Percentiles rank a stretch among this genome's conserved stretches.
Evolutionary conservation across 1,140 invertebrate species (phyloP).

Genomic region (Neodiprion lecontei): DNA sequence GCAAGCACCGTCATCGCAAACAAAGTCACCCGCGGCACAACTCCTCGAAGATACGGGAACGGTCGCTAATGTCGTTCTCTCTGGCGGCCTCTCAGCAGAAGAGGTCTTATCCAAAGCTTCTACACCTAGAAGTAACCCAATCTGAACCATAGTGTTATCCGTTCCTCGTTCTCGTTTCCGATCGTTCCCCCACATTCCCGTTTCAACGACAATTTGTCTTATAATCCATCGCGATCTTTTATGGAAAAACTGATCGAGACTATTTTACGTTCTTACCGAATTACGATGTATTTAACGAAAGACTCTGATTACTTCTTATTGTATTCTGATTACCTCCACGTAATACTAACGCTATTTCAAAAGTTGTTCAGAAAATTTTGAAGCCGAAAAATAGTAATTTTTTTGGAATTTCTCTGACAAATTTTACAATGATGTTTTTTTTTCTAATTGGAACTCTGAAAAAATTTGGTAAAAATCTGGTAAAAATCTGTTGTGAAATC

Average conservation of each 20-base stretch:
- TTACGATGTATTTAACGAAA: no score
- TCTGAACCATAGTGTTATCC: slow-evolving; percentile 47
- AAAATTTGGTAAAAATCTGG: no score
- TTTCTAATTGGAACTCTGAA: no score
- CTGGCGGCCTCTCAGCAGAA: slow-evolving; percentile 42
- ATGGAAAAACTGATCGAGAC: neutral
- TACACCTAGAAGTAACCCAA: slow-evolving; percentile 60
- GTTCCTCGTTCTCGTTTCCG: neutral
- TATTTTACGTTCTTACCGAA: neutral
- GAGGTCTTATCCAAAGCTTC: slow-evolving; percentile 52
- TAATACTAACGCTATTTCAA: no score
- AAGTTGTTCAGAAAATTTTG: no score
- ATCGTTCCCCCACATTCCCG: neutral
- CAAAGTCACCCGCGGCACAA: slow-evolving; percentile 65
- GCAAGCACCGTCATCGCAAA: slow-evolving; percentile 71
- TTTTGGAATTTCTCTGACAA: no score
- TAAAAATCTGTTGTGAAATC: no score
- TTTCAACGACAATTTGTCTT: neutral
- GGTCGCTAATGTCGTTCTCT: slow-evolving; percentile 23
- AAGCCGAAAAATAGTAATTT: no score
- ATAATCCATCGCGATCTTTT: neutral
- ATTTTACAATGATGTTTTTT: no score
- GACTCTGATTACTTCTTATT: no score
- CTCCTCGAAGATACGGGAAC: slow-evolving; percentile 42
- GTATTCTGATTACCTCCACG: no score